phyloP scores from a whole-genome alignment of 2,888 invertebrate genomes.

The Epinotia bilunana region DNA sequence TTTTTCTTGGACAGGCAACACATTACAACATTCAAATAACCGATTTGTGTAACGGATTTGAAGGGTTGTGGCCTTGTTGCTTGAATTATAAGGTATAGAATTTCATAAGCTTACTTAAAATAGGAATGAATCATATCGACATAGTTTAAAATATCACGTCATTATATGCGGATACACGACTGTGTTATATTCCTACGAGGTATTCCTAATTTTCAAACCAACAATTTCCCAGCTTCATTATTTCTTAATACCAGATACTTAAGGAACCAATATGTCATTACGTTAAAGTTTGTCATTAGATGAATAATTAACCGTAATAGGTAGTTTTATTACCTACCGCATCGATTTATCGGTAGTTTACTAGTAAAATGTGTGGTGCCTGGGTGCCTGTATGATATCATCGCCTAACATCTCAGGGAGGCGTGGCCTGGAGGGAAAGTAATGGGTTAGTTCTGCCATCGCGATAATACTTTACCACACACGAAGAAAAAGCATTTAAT shows the following conservation, averaged over 20 bases:
- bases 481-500: constrained; percentile 65
- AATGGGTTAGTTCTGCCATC: constrained; percentile 70
- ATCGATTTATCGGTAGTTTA: constrained; percentile 55
- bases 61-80: too few relatives aligned
- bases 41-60: too few relatives aligned
- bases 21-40: too few relatives aligned
- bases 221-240: constrained; percentile 15
- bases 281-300: constrained; percentile 30
- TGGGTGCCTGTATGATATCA: constrained; percentile 61
- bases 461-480: constrained; percentile 69
- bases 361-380: constrained; percentile 50
- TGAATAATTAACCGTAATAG: constrained; percentile 36
- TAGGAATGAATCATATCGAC: neutral
- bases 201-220: constrained; percentile 3
- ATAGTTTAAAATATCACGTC: neutral
- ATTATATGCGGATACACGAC: neutral
- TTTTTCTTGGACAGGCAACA: too few relatives aligned
- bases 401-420: constrained; percentile 67
- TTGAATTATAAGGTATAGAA: neutral
- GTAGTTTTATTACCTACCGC: constrained; percentile 53
- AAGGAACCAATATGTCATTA: constrained; percentile 34
- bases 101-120: too few relatives aligned
- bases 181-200: neutral
- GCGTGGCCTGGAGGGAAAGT: constrained; percentile 71
- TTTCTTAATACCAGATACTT: constrained; percentile 12